Conservation (phyloP, 1,140 invertebrate species). For the Mizuhopecten yessoensis region DNA sequence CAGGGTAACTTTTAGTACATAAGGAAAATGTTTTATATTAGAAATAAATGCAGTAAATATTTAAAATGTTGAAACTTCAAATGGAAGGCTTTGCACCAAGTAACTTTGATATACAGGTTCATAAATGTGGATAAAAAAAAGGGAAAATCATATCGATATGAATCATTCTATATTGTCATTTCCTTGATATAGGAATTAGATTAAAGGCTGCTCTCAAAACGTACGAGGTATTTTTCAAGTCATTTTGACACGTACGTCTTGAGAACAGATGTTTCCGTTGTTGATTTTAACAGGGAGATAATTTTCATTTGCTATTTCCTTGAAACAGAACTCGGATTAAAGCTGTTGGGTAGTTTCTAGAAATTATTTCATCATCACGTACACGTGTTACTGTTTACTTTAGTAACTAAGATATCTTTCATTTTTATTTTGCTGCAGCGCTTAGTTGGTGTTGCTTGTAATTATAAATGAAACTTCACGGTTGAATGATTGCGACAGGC, state of each 20-base stretch:
- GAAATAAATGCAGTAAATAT: too few species aligned
- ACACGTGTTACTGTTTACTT: background rate
- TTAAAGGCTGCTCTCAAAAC: too few species aligned
- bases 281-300: background rate
- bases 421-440: background rate
- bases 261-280: too few species aligned
- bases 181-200: too few species aligned
- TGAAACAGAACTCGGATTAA: background rate
- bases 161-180: background rate
- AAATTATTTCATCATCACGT: background rate
- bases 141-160: background rate
- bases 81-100: too few species aligned
- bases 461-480: conserved; percentile 17
- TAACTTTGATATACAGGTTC: too few species aligned
- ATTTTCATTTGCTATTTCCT: background rate
- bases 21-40: too few species aligned
- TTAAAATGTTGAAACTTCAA: too few species aligned
- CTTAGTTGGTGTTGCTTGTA: background rate
- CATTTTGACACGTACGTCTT: background rate
- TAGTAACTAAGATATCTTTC: background rate
- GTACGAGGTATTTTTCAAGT: background rate
- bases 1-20: too few species aligned
- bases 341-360: background rate
- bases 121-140: background rate
- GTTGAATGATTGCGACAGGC: background rate